phyloP scores from a whole-genome alignment of 2,888 invertebrate species.

The Unio delphinus region DNA sequence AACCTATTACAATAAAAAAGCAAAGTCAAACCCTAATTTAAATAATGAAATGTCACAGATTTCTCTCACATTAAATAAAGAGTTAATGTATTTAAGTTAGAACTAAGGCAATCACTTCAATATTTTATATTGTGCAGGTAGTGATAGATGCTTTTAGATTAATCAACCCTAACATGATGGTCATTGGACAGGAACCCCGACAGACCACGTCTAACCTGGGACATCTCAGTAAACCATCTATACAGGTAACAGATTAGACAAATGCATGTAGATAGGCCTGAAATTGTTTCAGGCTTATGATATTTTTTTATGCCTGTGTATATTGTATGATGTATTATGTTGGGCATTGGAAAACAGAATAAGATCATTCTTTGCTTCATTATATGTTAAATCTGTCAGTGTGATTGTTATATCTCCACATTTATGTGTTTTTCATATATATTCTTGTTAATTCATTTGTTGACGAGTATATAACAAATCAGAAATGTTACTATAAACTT shows the following conservation, averaged over 20 bases:
- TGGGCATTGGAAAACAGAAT: not conserved
- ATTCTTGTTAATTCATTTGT: not conserved
- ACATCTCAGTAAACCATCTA: slow-evolving; percentile 98
- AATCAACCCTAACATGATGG: slow-evolving; percentile 99
- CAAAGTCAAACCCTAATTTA: too few relatives aligned
- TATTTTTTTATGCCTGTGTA: too few relatives aligned
- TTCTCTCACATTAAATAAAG: too few relatives aligned
- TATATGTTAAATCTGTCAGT: not conserved
- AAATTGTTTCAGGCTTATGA: too few relatives aligned
- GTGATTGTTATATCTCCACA: not conserved
- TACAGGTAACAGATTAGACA: slow-evolving; percentile 76
- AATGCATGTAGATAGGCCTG: too few relatives aligned
- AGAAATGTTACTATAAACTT: too few relatives aligned
- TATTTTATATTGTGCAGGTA: slow-evolving; percentile 78
- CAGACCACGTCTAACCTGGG: slow-evolving; percentile 99
- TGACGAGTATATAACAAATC: too few relatives aligned
- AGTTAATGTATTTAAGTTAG: not conserved
- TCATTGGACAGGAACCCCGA: slow-evolving; percentile 96
- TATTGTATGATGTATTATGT: too few relatives aligned
- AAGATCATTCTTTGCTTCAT: not conserved
- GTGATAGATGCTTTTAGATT: slow-evolving; percentile 99
- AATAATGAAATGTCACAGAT: too few relatives aligned
- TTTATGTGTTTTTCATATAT: not conserved
- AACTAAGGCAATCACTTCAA: not conserved
- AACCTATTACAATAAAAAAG: too few relatives aligned